phyloP scores from a whole-genome alignment of 2,113 vertebrate genomes.

The Odontophorus gujanensis region DNA sequence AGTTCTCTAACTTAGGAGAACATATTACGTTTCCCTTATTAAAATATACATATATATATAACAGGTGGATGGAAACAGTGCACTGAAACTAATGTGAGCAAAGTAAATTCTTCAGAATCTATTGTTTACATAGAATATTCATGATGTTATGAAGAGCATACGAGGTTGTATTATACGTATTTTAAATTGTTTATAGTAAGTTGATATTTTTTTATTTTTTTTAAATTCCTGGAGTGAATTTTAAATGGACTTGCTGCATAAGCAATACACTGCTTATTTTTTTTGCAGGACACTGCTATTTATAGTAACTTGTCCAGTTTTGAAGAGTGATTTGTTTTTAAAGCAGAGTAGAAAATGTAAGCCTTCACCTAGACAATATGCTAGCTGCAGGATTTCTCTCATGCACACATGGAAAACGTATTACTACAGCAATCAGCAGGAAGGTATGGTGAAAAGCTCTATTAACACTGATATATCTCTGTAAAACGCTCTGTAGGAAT shows the following conservation, averaged over 20 bases:
- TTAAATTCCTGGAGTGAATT: constrained; percentile 80
- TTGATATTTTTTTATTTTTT: constrained; percentile 87
- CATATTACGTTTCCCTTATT: neutral
- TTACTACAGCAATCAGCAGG: constrained; percentile 35
- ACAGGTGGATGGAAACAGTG: constrained; percentile 56
- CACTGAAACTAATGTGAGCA: constrained; percentile 59
- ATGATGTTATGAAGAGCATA: constrained; percentile 73
- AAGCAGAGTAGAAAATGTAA: constrained; percentile 56
- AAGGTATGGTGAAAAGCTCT: constrained; percentile 11
- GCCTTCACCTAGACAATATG: constrained; percentile 35
- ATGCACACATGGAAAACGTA: neutral
- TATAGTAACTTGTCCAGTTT: constrained; percentile 71
- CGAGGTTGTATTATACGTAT: constrained; percentile 82
- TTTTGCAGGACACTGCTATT: constrained; percentile 78
- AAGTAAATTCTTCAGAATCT: constrained; percentile 67
- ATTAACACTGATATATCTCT: neutral
- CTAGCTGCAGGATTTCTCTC: constrained; percentile 22
- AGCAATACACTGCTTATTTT: constrained; percentile 76
- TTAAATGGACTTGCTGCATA: constrained; percentile 76
- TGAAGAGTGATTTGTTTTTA: constrained; percentile 57
- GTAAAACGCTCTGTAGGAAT: neutral
- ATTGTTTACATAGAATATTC: constrained; percentile 78
- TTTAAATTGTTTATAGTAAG: constrained; percentile 87
- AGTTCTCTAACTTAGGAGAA: constrained; percentile 44
- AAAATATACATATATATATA: neutral